These are phyloP conservation scores for Lota lota DNA, from an alignment of 2,113 vertebrate genomes.

Conservation along the genomic window DNA sequence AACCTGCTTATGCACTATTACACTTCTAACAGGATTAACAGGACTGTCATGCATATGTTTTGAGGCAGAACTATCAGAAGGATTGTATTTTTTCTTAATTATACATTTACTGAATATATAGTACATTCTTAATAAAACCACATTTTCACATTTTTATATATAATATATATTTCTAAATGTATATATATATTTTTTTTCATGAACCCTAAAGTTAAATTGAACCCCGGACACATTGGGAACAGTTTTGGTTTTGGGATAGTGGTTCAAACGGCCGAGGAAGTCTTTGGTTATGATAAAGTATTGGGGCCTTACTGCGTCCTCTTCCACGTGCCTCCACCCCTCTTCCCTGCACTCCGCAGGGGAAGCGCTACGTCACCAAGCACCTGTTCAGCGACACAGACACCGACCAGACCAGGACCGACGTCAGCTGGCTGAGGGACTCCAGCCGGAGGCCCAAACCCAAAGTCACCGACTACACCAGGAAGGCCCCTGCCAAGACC, in stretches of 20 bases:
- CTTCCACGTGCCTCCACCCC: not conserved
- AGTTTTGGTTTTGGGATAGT: too few species aligned
- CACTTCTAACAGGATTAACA: not conserved
- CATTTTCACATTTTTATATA: too few species aligned
- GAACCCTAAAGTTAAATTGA: too few species aligned
- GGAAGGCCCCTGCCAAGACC: slow-evolving; percentile 51
- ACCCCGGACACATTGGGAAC: too few species aligned
- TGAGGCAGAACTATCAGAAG: not conserved
- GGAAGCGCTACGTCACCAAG: slow-evolving; percentile 67
- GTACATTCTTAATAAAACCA: too few species aligned
- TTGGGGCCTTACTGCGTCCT: not conserved
- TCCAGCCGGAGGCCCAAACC: slow-evolving; percentile 76
- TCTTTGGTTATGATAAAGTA: not conserved
- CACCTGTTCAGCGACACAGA: slow-evolving; percentile 90
- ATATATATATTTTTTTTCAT: too few species aligned
- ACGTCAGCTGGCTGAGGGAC: slow-evolving; percentile 86
- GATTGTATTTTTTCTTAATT: too few species aligned
- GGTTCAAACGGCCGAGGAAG: not conserved
- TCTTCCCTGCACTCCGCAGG: slow-evolving; percentile 51
- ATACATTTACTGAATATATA: too few species aligned
- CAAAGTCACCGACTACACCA: slow-evolving; percentile 78
- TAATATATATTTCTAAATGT: too few species aligned
- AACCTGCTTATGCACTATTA: too few species aligned
- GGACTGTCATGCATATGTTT: not conserved
- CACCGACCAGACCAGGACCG: slow-evolving; percentile 71